Evolutionary conservation across 2,797 vertebrate genomes (phyloP), one percentile per base, ranked within the genome.

Genomic region (Alauda arvensis): DNA sequence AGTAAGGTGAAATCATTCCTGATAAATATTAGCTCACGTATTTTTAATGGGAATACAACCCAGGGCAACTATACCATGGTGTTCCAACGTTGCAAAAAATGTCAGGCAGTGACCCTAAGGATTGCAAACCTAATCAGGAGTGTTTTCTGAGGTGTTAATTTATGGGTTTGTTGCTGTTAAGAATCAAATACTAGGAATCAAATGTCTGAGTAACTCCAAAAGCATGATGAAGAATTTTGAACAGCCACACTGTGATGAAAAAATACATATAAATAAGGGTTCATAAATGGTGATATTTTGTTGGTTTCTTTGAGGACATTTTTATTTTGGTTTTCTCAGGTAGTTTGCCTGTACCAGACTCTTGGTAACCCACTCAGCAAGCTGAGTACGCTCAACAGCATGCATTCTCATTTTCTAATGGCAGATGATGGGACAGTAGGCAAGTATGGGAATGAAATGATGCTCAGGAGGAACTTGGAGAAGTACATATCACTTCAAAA

Each of bases 381-480:
- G 95, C 96, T 98, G 72, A 97, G 97, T 79, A 97, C 97, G 37
- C 98, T 99, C 72, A 99, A 99, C 81, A 96, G 98, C 94, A 98
- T 99, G 97, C 99, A 99, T 94, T 99, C 99, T 18, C 98, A 99
- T 95, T 99, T 99, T 95, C 97, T 99, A 66, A 94, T 99, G 95
- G 98, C 97, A 63, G 99, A 99, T 70, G 99, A 99, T 71, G 99
- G 99, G 25, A 99, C 98, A 11, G 92, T 99, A 92, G 98, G 98
- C 69, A 99, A 98, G 95, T 98, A 98, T 61, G 99, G 98, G 63
- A 98, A 97, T 93, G 99, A 99, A 87, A 97, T 98, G 94, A 97
- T 97, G 46, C 96, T 99, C 43, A 97, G 99, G 81, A 97, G 96
- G 85, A 98, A 96, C 82, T 96, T 99, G 92, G 99, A 99, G 96